Percentiles rank a stretch among this genome's conserved stretches.
Evolutionary conservation across 2,888 invertebrate genomes (phyloP).

Genomic region (Dryobotodes eremita): DNA sequence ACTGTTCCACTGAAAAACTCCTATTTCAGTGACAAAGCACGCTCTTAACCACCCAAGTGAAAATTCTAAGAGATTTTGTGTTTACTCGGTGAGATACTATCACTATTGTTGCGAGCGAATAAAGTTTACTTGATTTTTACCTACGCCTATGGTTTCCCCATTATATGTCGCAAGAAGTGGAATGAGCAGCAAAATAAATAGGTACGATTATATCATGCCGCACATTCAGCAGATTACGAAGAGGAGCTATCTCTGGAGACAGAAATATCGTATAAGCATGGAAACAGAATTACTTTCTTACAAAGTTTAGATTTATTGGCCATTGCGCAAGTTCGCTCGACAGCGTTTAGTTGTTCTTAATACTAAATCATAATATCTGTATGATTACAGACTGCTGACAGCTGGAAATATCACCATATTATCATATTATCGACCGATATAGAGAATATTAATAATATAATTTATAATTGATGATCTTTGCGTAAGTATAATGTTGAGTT

Average conservation of each 20-base stretch:
- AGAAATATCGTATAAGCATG: conserved; percentile 85
- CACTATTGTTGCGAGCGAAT: conserved; percentile 74
- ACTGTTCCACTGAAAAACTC: conserved; percentile 88
- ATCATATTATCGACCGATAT: conserved; percentile 70
- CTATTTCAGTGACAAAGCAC: conserved; percentile 86
- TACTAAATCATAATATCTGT: conserved; percentile 87
- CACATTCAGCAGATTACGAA: conserved; percentile 84
- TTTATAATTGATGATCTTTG: conserved; percentile 57
- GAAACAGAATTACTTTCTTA: conserved; percentile 87
- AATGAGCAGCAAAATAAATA: conserved; percentile 80
- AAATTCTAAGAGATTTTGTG: conserved; percentile 82
- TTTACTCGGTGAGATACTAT: conserved; percentile 76
- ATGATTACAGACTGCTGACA: conserved; percentile 84
- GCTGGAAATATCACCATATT: conserved; percentile 74
- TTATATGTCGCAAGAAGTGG: conserved; percentile 74
- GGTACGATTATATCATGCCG: conserved; percentile 79
- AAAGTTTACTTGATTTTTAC: conserved; percentile 73
- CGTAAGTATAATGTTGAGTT: conserved; percentile 44
- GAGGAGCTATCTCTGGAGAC: conserved; percentile 83
- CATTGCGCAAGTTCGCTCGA: conserved; percentile 84
- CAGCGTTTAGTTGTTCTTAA: conserved; percentile 85
- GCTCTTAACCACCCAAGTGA: conserved; percentile 84
- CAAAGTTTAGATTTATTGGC: conserved; percentile 89
- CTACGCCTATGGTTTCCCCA: conserved; percentile 75
- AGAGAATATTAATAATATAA: conserved; percentile 56